Evolutionary conservation across 2,797 vertebrate genomes (phyloP), one percentile per base, ranked within the genome.

Genomic region (Melanotaenia parkinsoni): DNA sequence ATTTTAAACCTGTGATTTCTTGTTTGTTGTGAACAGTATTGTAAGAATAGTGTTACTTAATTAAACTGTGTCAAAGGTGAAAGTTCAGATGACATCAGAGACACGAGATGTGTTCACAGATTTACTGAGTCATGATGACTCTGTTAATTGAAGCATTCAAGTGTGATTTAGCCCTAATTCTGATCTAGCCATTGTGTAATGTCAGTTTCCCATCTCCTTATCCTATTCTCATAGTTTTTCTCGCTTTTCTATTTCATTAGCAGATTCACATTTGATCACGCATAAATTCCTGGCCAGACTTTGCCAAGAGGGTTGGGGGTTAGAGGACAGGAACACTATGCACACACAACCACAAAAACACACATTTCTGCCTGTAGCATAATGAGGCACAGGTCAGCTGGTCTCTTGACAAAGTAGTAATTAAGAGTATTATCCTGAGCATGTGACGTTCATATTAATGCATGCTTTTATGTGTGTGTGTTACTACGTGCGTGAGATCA

Each of bases 401-500:
- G 77, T 94, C 85, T 88, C 37, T 30, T 87, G 84, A 88, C 75
- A 83, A 80, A 91, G 61, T 64, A 47, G 58, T 66, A 81, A 84
- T 77, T 58, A 78, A 72, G 86, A 90, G 79, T 88, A 90, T 93
- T 89, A 94, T 93, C 91, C 90, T 54, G 35, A 92, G 85, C 94
- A 94, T 94, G 94, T 95, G 94, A 95, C 77, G 75, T 70, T 70
- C 50, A 74, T 73, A 78, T 47, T 61, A 45, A 32, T 58, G 65
- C 51, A 2, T 74, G 58, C 74, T 76, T 63, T 66, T 75, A 63
- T 26, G 56, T 45, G 72, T 53, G 67, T 28, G 67, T 50, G 63
- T 63, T 28, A 67, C 24, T 28, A 30, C 60, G 54, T 33, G 83
- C 18, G 3, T 85, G 82, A 82, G 73, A 87, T 88, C 86, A 88